Base-by-base conservation (phyloP, 2,888 invertebrate species). In the Meiosimyza platycephala region DNA sequence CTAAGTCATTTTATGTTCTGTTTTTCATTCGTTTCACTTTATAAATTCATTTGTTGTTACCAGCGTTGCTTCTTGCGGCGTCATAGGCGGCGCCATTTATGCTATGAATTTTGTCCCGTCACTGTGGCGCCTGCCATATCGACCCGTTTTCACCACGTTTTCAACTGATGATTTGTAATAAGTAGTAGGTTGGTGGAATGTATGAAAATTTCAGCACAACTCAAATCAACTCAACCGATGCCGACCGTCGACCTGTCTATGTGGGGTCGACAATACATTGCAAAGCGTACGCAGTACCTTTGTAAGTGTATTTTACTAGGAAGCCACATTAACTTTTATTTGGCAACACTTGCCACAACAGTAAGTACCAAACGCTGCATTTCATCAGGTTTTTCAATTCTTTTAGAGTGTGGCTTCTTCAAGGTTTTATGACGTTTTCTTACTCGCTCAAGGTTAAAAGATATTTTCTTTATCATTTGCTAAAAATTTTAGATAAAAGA, bases 61-160 rank as follows among this genome's bases (percentile, higher is more conserved):
- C 22, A 57, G 3, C 57, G 57, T 16, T 16, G 57, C 12, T 71
- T 63, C 12, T 71, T 63, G 65, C 70, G 71, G 72, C 74, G 71
- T 62, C 65, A 63, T 16, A 72, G 74, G 74, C 74, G 74, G 74
- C 74, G 74, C 74, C 74, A 75, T 63, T 70, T 65, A 57, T 54
- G 72, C 72, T 71, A 75, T 72, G 72, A 75, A 75, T 71, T 54
- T 70, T 70, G 74, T 75, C 72, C 71, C 74, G 74, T 16, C 74
- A 71, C 63, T 57, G 18, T 75, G 74, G 74, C 74, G 74, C 72
- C 74, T 48, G 48, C 28, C 52, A 59, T 72, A 75, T 75, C 74
- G 74, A 75, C 72, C 72, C 60, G 71, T 70, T 18, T 48, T 18
- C 16, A 22, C 51, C 16, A 69, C 7, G 33, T 11, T 57, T 69